A percentile compares a stretch with the other conserved stretches of the same genome.
Conservation (phyloP, 1,140 invertebrate genomes). For the Meloidogyne hapla region DNA sequence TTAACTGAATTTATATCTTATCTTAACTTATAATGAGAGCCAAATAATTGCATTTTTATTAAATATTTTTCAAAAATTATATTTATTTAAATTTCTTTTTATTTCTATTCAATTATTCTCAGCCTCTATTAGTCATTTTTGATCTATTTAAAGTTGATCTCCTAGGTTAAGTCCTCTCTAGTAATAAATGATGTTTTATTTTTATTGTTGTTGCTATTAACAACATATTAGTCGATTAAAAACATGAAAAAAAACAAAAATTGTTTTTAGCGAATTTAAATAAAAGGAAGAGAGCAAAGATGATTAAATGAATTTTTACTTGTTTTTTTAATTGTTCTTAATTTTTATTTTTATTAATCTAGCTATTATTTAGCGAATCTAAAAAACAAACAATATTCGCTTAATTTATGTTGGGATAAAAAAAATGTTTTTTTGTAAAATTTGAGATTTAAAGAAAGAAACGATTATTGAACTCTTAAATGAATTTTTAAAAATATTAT, state of each 20-base stretch:
- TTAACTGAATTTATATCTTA: too few species aligned
- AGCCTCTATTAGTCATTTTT: neutral
- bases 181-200: neutral
- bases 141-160: neutral
- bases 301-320: neutral
- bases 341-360: too few species aligned
- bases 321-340: neutral
- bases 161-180: neutral
- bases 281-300: neutral
- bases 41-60: too few species aligned
- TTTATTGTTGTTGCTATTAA: neutral
- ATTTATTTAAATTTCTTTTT: neutral
- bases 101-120: neutral
- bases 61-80: too few species aligned
- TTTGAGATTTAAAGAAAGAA: too few species aligned
- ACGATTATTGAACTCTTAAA: too few species aligned
- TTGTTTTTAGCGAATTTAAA: neutral
- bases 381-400: too few species aligned
- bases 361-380: too few species aligned
- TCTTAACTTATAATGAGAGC: too few species aligned
- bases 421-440: too few species aligned
- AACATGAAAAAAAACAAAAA: neutral
- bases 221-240: conserved; percentile 3
- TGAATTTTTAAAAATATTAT: too few species aligned
- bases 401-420: too few species aligned